phyloP scores from a whole-genome alignment of 2,797 vertebrate species.

The Pseudomugil gertrudae region DNA sequence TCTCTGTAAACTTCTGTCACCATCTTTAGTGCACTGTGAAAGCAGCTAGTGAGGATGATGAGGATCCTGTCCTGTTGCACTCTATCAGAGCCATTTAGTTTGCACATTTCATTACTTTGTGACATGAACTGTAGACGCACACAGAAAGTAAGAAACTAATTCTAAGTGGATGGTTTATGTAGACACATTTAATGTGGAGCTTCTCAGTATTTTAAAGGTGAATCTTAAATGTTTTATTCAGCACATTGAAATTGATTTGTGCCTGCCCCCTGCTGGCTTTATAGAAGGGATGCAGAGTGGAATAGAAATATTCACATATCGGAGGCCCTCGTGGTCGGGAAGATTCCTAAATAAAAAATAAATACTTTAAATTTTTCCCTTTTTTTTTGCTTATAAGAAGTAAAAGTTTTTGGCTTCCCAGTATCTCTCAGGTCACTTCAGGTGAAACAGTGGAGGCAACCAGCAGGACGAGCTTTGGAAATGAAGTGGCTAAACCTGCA shows the following conservation, averaged over 20 bases:
- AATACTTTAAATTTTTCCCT: background rate
- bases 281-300: constrained; percentile 7
- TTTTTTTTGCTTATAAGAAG: background rate
- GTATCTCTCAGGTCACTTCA: constrained; percentile 25
- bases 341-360: background rate
- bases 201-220: background rate
- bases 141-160: constrained; percentile 6
- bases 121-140: constrained; percentile 71
- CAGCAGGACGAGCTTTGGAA: background rate
- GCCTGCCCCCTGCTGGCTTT: constrained; percentile 57
- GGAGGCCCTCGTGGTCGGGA: background rate
- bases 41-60: constrained; percentile 1
- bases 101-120: constrained; percentile 35
- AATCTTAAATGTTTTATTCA: constrained; percentile 4
- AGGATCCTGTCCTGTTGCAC: constrained; percentile 31
- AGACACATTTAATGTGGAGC: background rate
- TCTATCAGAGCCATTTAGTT: constrained; percentile 34
- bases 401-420: background rate
- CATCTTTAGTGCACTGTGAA: constrained; percentile 7
- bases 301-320: background rate
- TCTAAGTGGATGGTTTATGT: constrained; percentile 3
- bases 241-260: background rate
- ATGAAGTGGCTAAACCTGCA: background rate
- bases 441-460: constrained; percentile 1
- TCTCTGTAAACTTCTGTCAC: constrained; percentile 4